Conservation (phyloP, 92 coral and sea anemone species). For the Metridium senile region DNA sequence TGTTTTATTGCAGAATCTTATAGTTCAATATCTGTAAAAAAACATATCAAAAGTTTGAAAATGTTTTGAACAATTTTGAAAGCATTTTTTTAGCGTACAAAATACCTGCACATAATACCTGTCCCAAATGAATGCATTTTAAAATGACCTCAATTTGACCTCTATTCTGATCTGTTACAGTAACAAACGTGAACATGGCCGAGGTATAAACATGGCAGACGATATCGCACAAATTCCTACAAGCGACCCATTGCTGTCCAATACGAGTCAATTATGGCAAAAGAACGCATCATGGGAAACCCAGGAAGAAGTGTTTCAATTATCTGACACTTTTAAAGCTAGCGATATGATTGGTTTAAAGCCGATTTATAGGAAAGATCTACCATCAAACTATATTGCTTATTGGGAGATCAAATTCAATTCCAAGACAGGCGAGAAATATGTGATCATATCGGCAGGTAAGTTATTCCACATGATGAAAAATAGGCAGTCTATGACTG, state of each 20-base stretch:
- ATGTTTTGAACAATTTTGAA: too few relatives aligned
- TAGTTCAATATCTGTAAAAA: too few relatives aligned
- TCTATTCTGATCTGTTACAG: slow-evolving; percentile 6
- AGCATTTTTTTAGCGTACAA: too few relatives aligned
- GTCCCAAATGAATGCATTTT: too few relatives aligned
- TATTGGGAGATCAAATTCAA: slow-evolving; percentile 82
- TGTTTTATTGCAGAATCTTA: too few relatives aligned
- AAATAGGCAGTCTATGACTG: too few relatives aligned
- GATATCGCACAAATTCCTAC: slow-evolving; percentile 32
- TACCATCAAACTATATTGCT: slow-evolving; percentile 69
- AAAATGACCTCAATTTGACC: too few relatives aligned
- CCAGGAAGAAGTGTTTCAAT: slow-evolving; percentile 68
- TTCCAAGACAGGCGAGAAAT: slow-evolving; percentile 71
- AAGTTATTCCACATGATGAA: neutral
- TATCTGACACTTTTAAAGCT: slow-evolving; percentile 64
- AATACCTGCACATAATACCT: too few relatives aligned
- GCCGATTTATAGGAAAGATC: slow-evolving; percentile 80
- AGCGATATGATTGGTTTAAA: slow-evolving; percentile 70
- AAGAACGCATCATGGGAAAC: slow-evolving; percentile 79
- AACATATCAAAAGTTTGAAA: too few relatives aligned
- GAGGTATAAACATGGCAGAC: slow-evolving; percentile 39
- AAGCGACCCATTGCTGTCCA: slow-evolving; percentile 7
- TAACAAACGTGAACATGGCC: slow-evolving; percentile 11
- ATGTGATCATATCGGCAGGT: slow-evolving; percentile 88
- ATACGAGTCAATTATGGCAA: slow-evolving; percentile 53